phyloP scores from a whole-genome alignment of 2,113 vertebrate genomes.

The Anhinga rufa region DNA sequence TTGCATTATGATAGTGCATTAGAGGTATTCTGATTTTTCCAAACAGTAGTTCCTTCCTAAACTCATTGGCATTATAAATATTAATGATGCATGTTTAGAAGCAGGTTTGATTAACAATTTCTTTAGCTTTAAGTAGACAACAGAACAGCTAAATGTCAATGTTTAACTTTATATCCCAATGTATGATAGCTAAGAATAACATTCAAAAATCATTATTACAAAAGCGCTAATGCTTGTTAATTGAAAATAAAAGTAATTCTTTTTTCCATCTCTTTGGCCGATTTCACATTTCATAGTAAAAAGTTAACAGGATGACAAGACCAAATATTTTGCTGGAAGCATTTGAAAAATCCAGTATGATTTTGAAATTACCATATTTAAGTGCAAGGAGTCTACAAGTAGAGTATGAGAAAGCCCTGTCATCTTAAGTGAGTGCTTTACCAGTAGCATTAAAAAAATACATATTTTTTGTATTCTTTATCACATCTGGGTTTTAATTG shows the following conservation, averaged over 20 bases:
- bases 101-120: constrained; percentile 22
- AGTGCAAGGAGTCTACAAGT: neutral
- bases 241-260: neutral
- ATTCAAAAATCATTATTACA: neutral
- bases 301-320: neutral
- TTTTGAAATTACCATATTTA: neutral
- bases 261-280: neutral
- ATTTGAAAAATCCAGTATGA: neutral
- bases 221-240: neutral
- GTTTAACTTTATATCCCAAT: constrained; percentile 20
- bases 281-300: neutral
- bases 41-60: neutral
- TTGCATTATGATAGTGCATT: neutral
- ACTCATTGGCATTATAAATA: neutral
- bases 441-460: neutral
- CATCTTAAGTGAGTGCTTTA: neutral
- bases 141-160: constrained; percentile 1
- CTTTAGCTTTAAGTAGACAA: neutral
- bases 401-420: neutral
- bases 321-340: neutral
- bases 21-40: neutral
- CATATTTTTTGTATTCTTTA: neutral
- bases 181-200: neutral
- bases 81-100: constrained; percentile 1
- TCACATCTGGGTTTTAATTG: neutral